Conservation (phyloP, 2,888 invertebrate genomes). For the Calameuta pallipes region DNA sequence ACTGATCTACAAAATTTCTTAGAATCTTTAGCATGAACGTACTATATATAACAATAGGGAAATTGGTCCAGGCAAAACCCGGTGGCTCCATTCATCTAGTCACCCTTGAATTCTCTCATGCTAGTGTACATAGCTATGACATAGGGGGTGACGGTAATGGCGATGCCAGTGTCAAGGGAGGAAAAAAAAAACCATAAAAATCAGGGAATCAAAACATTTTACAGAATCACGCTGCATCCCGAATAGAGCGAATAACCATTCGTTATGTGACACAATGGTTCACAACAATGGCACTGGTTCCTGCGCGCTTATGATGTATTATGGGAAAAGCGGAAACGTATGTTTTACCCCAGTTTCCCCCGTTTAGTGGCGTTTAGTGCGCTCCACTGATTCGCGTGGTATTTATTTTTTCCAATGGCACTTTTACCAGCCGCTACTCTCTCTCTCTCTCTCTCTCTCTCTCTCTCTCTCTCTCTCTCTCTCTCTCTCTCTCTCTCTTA, state of each 20-base stretch:
- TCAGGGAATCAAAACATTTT: slow-evolving; percentile 44
- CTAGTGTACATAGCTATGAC: too few species aligned
- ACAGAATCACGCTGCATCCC: slow-evolving; percentile 26
- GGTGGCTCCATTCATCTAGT: slow-evolving; percentile 23
- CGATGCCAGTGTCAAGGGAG: slow-evolving; percentile 14
- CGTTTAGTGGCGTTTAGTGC: slow-evolving; percentile 60
- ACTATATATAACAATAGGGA: slow-evolving; percentile 28
- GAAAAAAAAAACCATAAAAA: slow-evolving; percentile 33
- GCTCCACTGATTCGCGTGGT: slow-evolving; percentile 48
- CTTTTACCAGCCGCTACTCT: slow-evolving; percentile 11
- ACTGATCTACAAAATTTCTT: slow-evolving; percentile 17
- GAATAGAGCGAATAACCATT: slow-evolving; percentile 47
- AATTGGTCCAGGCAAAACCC: slow-evolving; percentile 1
- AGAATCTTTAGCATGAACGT: slow-evolving; percentile 31
- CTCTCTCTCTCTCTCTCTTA: slow-evolving; percentile 41
- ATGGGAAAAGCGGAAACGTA: slow-evolving; percentile 58
- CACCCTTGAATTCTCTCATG: not conserved
- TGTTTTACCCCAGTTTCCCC: slow-evolving; percentile 59
- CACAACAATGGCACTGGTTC: slow-evolving; percentile 43
- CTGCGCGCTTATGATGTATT: slow-evolving; percentile 55
- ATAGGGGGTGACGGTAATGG: slow-evolving; percentile 5
- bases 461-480: slow-evolving; percentile 33
- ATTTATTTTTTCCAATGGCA: slow-evolving; percentile 44
- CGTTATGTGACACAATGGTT: slow-evolving; percentile 53
- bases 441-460: slow-evolving; percentile 39